Conservation (phyloP, 1,140 invertebrate genomes). For the Steinernema feltiae region DNA sequence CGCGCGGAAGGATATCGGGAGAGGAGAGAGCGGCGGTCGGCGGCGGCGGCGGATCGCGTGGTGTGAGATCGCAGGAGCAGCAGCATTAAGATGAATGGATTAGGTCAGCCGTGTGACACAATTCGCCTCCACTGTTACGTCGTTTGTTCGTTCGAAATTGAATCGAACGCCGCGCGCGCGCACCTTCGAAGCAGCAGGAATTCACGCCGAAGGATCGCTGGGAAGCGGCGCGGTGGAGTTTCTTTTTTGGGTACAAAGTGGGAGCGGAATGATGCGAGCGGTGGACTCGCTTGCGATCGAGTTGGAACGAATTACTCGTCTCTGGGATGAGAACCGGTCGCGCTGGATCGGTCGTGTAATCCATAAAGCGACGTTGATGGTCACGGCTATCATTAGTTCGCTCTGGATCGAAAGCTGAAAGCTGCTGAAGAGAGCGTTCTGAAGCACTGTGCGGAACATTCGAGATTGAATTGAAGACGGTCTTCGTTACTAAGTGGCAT, state of each 20-base stretch:
- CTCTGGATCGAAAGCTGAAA: no score
- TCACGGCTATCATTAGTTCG: not conserved
- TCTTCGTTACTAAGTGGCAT: no score
- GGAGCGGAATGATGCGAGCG: not conserved
- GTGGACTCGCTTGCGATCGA: not conserved
- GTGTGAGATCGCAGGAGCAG: no score
- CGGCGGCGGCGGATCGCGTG: no score
- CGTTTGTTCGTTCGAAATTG: not conserved
- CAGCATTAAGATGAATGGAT: constrained; percentile 5
- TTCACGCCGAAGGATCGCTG: no score
- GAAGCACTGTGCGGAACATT: no score
- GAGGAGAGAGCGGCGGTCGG: not conserved
- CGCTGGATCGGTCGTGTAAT: not conserved
- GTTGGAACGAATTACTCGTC: not conserved
- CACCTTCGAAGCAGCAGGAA: no score
- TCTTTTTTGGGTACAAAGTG: not conserved
- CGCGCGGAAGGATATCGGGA: not conserved
- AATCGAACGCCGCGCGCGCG: no score
- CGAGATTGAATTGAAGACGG: no score
- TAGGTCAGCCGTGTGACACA: constrained; percentile 13
- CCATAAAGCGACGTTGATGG: not conserved
- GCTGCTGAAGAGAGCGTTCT: no score
- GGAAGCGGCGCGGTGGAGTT: no score
- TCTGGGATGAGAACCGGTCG: not conserved
- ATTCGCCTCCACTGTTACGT: not conserved